Conservation (phyloP, 92 coral and sea anemone species). For the Umimayanthus kanabou region DNA sequence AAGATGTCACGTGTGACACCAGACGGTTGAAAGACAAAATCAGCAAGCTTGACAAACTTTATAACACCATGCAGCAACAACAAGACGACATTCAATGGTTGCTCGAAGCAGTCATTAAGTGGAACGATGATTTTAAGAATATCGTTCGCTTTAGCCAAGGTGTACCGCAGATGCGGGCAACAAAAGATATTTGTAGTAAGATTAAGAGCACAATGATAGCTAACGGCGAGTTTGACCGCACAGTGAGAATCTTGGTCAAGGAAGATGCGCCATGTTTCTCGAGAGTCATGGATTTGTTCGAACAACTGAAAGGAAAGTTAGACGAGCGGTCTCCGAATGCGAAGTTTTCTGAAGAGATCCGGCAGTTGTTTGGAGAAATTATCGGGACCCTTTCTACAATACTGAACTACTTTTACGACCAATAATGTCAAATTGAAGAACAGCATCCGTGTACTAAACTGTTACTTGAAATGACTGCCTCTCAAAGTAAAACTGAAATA, state of each 20-base stretch:
- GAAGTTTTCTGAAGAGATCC: slow-evolving; percentile 84
- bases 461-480: not conserved
- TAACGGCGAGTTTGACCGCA: slow-evolving; percentile 89
- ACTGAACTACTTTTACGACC: slow-evolving; percentile 76
- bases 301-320: slow-evolving; percentile 64
- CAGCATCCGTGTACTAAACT: not conserved
- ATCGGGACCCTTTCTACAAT: slow-evolving; percentile 84
- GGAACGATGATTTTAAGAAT: slow-evolving; percentile 89
- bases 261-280: slow-evolving; percentile 77
- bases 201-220: slow-evolving; percentile 84
- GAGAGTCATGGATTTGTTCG: slow-evolving; percentile 66
- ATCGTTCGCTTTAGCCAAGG: slow-evolving; percentile 96
- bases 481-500: not conserved
- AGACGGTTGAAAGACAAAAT: slow-evolving; percentile 70
- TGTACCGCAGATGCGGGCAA: slow-evolving; percentile 86
- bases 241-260: slow-evolving; percentile 71
- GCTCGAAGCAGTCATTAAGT: slow-evolving; percentile 71
- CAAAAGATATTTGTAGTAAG: slow-evolving; percentile 78
- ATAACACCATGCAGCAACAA: slow-evolving; percentile 84
- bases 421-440: slow-evolving; percentile 42
- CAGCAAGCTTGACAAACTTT: slow-evolving; percentile 71
- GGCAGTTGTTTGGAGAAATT: slow-evolving; percentile 86
- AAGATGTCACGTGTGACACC: slow-evolving; percentile 66
- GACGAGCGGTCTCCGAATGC: slow-evolving; percentile 92
- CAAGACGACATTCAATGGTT: slow-evolving; percentile 84